Base-by-base conservation (phyloP, 2,113 vertebrate genomes). In the Trochalopteron elliotii region DNA sequence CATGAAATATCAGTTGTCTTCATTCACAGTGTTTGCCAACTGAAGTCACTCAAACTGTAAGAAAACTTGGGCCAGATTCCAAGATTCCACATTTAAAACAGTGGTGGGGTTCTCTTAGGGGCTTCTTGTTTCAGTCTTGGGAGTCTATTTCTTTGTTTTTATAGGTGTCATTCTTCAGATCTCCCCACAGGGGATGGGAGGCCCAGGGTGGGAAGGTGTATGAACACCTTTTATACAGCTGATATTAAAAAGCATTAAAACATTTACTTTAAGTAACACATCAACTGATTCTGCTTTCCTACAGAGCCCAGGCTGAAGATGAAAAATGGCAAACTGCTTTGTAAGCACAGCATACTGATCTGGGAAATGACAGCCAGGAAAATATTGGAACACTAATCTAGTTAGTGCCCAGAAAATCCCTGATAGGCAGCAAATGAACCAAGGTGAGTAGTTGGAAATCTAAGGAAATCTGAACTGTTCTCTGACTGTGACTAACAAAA, bases 181-280 rank as follows among this genome's bases (percentile, higher is more conserved):
- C 19, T 55, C 33, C 28, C 11, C 24, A 5, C 2, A 33, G 21
- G 10, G 3, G 19, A 39, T 2, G 0, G 11, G n/a, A n/a, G 21
- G 27, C 37, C 20, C 47, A 30, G 31, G 6, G 11, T 42, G n/a
- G 23, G 59, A 74, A 91, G 47, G 2, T 84, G n/a, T 33, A 42
- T 63, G n/a, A 78, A 17, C n/a, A 24, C 15, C 19, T 15, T 15
- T 64, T 47, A 44, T 7, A 44, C 7, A 44, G 35, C 20, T 75
- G 44, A 60, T 68, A 59, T 1, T 24, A 22, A 60, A 78, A 87
- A 84, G 22, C 15, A 39, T 59, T 79, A 39, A 57, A 87, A 40
- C 7, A 50, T 53, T 61, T 44, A 33, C 13, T 80, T 11, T 35
- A 50, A 71, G 27, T 5, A 55, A 17, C 42, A 44, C 21, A 65